phyloP scores from a whole-genome alignment of 2,113 vertebrate genomes.

The Glaucomys volans region DNA sequence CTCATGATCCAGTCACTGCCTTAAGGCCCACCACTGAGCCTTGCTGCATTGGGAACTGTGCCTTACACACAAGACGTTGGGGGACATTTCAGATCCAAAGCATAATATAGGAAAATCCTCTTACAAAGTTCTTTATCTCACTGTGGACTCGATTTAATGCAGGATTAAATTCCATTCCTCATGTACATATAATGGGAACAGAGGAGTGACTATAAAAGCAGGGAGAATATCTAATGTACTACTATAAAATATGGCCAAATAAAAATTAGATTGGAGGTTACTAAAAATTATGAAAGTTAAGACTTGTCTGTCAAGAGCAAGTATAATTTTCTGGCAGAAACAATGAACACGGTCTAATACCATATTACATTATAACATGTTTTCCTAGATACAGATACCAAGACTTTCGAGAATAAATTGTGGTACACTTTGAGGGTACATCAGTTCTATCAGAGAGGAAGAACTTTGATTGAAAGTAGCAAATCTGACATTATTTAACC shows the following conservation, averaged over 20 bases:
- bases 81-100: too few relatives aligned
- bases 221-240: background rate
- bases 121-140: background rate
- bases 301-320: background rate
- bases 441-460: background rate
- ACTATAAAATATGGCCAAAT: background rate
- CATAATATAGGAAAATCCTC: background rate
- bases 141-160: background rate
- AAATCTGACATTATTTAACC: background rate
- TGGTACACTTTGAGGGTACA: background rate
- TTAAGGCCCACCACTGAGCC: too few relatives aligned
- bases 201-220: background rate
- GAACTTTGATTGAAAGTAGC: background rate
- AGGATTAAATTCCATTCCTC: background rate
- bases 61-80: too few relatives aligned
- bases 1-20: too few relatives aligned
- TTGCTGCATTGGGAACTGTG: too few relatives aligned
- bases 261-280: background rate
- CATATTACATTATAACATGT: background rate
- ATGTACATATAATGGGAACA: background rate
- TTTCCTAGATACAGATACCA: constrained; percentile 20
- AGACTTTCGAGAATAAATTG: background rate
- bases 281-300: background rate
- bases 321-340: background rate
- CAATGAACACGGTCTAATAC: background rate